phyloP scores from a whole-genome alignment of 1,140 invertebrate species.

The Zaprionus camerounensis region DNA sequence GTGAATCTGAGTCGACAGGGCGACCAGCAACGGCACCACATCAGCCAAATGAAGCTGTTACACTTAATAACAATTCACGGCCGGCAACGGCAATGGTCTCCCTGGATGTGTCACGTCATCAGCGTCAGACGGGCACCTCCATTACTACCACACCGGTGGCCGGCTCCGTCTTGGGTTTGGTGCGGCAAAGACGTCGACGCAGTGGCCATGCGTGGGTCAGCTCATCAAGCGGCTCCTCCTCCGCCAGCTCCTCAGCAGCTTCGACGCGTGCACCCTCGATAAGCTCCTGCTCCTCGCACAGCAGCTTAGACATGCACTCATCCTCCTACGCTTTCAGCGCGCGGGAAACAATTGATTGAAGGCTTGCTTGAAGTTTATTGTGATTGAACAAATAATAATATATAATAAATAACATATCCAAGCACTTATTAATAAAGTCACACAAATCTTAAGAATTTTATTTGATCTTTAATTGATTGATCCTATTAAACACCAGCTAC shows the following conservation, averaged over 20 bases:
- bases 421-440: constrained; percentile 33
- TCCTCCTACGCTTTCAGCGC: constrained; percentile 53
- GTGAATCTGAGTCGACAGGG: constrained; percentile 51
- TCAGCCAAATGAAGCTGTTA: neutral
- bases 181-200: constrained; percentile 63
- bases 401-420: constrained; percentile 2
- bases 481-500: neutral
- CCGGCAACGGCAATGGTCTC: constrained; percentile 41
- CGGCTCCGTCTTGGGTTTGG: constrained; percentile 70
- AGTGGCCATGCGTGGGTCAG: constrained; percentile 75
- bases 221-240: constrained; percentile 67
- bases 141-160: constrained; percentile 63
- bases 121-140: constrained; percentile 25
- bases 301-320: constrained; percentile 64
- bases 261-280: constrained; percentile 62
- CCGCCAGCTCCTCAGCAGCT: constrained; percentile 53
- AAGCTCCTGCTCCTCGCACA: constrained; percentile 60
- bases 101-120: constrained; percentile 35
- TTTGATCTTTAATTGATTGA: neutral
- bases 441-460: constrained; percentile 9
- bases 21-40: constrained; percentile 65
- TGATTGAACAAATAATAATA: constrained; percentile 33
- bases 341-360: constrained; percentile 49
- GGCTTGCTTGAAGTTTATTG: constrained; percentile 44
- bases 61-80: constrained; percentile 5